phyloP scores from a whole-genome alignment of 2,113 vertebrate species.

The Neolamprologus ventralis region DNA sequence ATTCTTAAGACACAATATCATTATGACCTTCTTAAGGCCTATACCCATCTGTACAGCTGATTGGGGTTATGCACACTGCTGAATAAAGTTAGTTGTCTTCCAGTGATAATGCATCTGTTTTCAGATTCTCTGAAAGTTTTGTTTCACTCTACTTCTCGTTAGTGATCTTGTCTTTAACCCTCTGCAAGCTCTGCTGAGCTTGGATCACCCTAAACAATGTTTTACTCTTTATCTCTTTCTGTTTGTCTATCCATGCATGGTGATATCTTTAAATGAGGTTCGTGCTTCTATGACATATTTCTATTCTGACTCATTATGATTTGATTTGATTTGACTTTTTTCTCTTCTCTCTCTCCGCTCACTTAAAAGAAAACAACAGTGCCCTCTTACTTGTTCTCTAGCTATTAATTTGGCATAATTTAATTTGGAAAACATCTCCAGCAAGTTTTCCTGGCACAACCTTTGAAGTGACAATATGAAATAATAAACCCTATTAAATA shows the following conservation, averaged over 20 bases:
- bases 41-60: neutral
- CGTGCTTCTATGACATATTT: constrained; percentile 23
- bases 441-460: constrained; percentile 67
- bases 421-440: constrained; percentile 71
- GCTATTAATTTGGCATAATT: constrained; percentile 74
- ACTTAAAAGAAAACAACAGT: constrained; percentile 43
- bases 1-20: neutral
- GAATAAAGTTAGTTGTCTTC: constrained; percentile 11
- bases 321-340: constrained; percentile 24
- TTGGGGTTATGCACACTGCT: neutral
- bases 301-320: constrained; percentile 24
- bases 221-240: neutral
- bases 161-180: constrained; percentile 42
- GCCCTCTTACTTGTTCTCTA: constrained; percentile 48
- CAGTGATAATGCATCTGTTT: constrained; percentile 30
- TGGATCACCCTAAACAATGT: constrained; percentile 6
- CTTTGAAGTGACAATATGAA: constrained; percentile 80
- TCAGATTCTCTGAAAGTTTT: constrained; percentile 36
- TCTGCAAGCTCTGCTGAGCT: constrained; percentile 25
- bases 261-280: constrained; percentile 20
- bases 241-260: constrained; percentile 27
- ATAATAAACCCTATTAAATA: constrained; percentile 81
- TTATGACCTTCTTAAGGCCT: neutral
- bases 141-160: constrained; percentile 54
- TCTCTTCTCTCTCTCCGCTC: neutral